phyloP scores from a whole-genome alignment of 2,888 invertebrate species.

The Desoria tigrina region DNA sequence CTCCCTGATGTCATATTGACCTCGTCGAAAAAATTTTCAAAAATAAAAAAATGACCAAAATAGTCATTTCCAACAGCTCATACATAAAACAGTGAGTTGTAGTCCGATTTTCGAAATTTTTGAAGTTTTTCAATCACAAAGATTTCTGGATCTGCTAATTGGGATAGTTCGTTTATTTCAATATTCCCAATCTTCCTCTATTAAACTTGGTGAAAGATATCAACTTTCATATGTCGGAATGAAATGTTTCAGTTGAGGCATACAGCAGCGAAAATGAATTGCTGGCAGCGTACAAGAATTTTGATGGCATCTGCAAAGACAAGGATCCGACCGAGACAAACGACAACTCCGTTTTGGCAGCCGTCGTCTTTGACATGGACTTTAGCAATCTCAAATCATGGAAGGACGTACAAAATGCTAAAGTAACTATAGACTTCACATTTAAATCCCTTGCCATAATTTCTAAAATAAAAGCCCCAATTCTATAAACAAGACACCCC shows the following conservation, averaged over 20 bases:
- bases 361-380: slow-evolving; percentile 34
- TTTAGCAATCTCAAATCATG: slow-evolving; percentile 16
- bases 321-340: slow-evolving; percentile 2
- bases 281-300: slow-evolving; percentile 21
- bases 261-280: slow-evolving; percentile 19
- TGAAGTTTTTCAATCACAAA: not conserved
- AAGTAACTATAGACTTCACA: not conserved
- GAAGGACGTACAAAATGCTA: slow-evolving; percentile 16
- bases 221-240: not conserved
- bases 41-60: too few species aligned
- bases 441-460: not conserved
- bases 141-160: too few species aligned
- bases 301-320: not conserved
- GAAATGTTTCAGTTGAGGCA: slow-evolving; percentile 18
- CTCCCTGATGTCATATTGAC: too few species aligned
- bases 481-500: too few species aligned
- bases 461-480: too few species aligned
- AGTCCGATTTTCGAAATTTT: too few species aligned
- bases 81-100: too few species aligned
- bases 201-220: too few species aligned
- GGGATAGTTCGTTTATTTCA: too few species aligned
- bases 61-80: too few species aligned
- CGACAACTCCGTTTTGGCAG: slow-evolving; percentile 41
- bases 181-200: too few species aligned
- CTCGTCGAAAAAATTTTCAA: too few species aligned